phyloP scores from a whole-genome alignment of 2,888 invertebrate species.

The Mesopsocus fuscifrons region DNA sequence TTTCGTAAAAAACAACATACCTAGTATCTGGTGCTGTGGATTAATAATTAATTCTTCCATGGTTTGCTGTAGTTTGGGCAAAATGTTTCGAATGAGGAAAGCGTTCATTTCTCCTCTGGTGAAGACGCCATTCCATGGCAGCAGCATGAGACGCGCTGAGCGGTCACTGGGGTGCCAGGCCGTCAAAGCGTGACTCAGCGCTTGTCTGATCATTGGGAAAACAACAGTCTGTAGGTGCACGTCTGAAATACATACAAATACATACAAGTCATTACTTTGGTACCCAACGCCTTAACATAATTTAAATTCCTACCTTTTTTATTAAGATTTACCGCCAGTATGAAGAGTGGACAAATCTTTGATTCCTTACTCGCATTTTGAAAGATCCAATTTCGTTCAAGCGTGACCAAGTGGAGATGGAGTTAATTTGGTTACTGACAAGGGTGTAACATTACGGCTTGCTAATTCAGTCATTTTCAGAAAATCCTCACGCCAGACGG shows the following conservation, averaged over 20 bases:
- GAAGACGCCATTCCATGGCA: slow-evolving; percentile 73
- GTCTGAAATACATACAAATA: slow-evolving; percentile 21
- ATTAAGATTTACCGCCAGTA: too few relatives aligned
- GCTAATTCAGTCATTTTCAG: too few relatives aligned
- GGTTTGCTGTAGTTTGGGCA: slow-evolving; percentile 59
- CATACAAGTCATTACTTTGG: too few relatives aligned
- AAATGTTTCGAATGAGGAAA: slow-evolving; percentile 68
- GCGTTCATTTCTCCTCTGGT: slow-evolving; percentile 54
- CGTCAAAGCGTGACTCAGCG: slow-evolving; percentile 70
- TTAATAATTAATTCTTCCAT: slow-evolving; percentile 44
- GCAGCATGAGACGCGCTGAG: slow-evolving; percentile 78
- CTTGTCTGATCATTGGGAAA: slow-evolving; percentile 81
- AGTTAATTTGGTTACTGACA: too few relatives aligned
- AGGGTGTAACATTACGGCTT: too few relatives aligned
- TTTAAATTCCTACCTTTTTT: too few relatives aligned
- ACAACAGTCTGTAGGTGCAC: slow-evolving; percentile 37
- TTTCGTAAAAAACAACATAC: slow-evolving; percentile 25
- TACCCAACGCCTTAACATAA: too few relatives aligned
- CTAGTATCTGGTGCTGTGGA: slow-evolving; percentile 51
- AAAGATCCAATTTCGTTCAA: too few relatives aligned
- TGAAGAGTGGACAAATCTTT: too few relatives aligned
- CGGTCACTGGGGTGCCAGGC: slow-evolving; percentile 92
- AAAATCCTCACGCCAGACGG: too few relatives aligned
- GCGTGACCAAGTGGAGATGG: too few relatives aligned
- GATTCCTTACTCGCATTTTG: too few relatives aligned